A percentile compares a stretch with the other conserved stretches of the same genome.
Conservation (phyloP, 2,888 invertebrate genomes). For the Spialia ferax region DNA sequence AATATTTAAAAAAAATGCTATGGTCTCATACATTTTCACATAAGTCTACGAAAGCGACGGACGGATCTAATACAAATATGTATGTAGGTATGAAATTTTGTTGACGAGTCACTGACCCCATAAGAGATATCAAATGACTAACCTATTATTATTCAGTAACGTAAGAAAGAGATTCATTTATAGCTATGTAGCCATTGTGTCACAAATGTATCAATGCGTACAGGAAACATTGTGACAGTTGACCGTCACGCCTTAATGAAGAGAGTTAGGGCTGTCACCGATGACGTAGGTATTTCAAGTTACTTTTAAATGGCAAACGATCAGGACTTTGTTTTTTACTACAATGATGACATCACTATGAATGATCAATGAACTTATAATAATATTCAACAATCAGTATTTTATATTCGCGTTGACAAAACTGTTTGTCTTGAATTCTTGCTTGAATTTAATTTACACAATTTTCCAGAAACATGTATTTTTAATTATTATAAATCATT, state of each 20-base stretch:
- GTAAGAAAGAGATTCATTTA: constrained; percentile 10
- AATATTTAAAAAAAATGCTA: not conserved
- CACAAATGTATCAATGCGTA: constrained; percentile 33
- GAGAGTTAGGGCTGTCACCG: constrained; percentile 33
- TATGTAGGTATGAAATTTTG: not conserved
- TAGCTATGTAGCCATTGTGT: constrained; percentile 9
- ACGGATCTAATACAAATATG: too few species aligned
- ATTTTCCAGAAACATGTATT: too few species aligned
- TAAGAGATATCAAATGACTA: constrained; percentile 4
- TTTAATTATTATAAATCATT: too few species aligned
- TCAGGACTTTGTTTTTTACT: not conserved
- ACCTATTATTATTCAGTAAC: not conserved
- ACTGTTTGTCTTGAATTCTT: too few species aligned
- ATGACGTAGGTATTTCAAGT: too few species aligned
- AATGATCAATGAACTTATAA: too few species aligned
- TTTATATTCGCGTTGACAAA: too few species aligned
- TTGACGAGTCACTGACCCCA: not conserved
- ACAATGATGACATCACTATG: too few species aligned
- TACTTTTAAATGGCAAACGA: not conserved
- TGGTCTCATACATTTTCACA: too few species aligned
- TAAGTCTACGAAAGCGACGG: too few species aligned
- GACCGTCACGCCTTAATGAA: constrained; percentile 44
- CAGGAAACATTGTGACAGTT: constrained; percentile 43
- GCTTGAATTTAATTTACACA: too few species aligned
- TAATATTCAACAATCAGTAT: too few species aligned